These are phyloP conservation scores for Scyliorhinus canicula DNA, from an alignment of 2,797 vertebrate species.

Conservation along the genomic window DNA sequence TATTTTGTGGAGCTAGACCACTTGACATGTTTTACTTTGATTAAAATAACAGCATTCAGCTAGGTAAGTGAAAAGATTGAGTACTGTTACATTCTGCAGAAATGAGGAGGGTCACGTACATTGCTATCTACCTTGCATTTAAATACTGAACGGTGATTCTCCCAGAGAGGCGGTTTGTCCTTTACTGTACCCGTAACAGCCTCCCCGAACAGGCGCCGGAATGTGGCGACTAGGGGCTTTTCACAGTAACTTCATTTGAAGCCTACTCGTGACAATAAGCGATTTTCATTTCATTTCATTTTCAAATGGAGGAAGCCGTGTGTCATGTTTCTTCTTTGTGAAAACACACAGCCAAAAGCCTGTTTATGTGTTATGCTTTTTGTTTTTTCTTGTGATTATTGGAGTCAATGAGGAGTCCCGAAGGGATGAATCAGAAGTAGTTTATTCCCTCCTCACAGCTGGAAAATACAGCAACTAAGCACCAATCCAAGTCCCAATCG, in stretches of 20 bases:
- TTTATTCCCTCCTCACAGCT: too few species aligned
- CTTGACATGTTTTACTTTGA: neutral
- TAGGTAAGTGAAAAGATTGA: neutral
- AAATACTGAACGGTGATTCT: neutral
- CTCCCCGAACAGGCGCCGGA: too few species aligned
- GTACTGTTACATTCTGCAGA: neutral
- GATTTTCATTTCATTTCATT: too few species aligned
- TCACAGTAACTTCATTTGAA: too few species aligned
- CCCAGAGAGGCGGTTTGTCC: neutral
- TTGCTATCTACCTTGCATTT: neutral
- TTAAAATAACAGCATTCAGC: neutral
- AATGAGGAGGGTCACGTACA: neutral
- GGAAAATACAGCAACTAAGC: too few species aligned
- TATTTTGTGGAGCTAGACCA: neutral
- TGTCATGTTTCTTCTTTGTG: neutral
- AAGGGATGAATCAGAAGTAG: too few species aligned
- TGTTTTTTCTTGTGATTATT: neutral
- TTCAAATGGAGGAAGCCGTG: neutral
- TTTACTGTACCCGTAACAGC: too few species aligned
- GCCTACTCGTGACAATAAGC: too few species aligned
- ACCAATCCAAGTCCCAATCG: too few species aligned
- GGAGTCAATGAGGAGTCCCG: too few species aligned
- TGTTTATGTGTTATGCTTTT: neutral
- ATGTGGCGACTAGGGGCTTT: too few species aligned
- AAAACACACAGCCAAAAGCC: neutral